Conservation (phyloP, 2,888 invertebrate genomes). For the Branchinecta sandiegonensis region DNA sequence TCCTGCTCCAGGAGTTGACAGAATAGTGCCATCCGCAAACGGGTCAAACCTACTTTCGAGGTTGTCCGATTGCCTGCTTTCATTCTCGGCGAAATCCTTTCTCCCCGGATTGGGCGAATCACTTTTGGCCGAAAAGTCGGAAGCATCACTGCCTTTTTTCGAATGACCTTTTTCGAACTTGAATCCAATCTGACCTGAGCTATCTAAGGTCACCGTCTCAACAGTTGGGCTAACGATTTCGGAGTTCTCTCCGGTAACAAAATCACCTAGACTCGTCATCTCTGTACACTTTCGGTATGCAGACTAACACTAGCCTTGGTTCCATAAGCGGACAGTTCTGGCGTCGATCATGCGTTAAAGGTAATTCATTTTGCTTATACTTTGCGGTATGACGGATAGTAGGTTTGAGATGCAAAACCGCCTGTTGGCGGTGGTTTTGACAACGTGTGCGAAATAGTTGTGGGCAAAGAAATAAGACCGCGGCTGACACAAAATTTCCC, state of each 20-base stretch:
- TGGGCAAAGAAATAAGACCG: too few species aligned
- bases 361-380: not conserved
- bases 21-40: too few species aligned
- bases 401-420: too few species aligned
- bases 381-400: too few species aligned
- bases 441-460: too few species aligned
- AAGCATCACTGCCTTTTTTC: constrained; percentile 14
- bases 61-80: too few species aligned
- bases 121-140: constrained; percentile 2
- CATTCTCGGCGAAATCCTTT: too few species aligned
- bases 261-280: not conserved
- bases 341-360: constrained; percentile 13
- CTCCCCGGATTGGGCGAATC: constrained; percentile 1
- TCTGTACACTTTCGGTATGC: constrained; percentile 1
- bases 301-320: constrained; percentile 9
- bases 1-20: too few species aligned
- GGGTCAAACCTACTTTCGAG: too few species aligned
- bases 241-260: not conserved
- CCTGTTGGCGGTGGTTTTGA: too few species aligned
- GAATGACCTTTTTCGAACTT: constrained; percentile 11
- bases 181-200: constrained; percentile 11
- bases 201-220: constrained; percentile 1
- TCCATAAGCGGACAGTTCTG: not conserved
- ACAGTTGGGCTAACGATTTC: constrained; percentile 1
- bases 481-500: too few species aligned